Evolutionary conservation across 1,140 invertebrate species (phyloP).

Genomic region (Stegodyphus dumicola): DNA sequence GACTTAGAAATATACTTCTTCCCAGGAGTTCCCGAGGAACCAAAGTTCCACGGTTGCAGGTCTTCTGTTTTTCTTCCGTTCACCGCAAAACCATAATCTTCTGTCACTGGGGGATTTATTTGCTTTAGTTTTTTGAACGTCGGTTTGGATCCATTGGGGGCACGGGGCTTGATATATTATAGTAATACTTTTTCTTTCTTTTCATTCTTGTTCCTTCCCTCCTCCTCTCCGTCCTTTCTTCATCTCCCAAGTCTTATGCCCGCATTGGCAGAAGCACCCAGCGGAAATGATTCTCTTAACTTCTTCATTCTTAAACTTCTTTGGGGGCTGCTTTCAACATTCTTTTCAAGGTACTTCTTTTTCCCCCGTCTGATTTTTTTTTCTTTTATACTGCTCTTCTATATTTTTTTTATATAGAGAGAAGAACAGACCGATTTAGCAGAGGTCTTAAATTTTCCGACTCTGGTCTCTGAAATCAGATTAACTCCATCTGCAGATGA

Average conservation of each 20-base stretch:
- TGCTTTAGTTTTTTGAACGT: constrained; percentile 50
- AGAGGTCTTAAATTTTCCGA: not conserved
- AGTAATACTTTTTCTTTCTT: constrained; percentile 58
- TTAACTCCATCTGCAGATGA: too few species aligned
- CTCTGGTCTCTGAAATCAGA: not conserved
- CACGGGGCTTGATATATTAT: constrained; percentile 60
- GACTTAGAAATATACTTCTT: not conserved
- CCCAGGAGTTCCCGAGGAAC: not conserved
- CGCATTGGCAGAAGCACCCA: constrained; percentile 34
- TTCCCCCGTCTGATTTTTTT: not conserved
- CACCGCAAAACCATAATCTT: constrained; percentile 62
- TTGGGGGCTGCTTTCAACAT: constrained; percentile 51
- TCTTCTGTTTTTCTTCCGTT: not conserved
- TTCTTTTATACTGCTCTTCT: too few species aligned
- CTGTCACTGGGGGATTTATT: constrained; percentile 62
- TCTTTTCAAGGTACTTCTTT: constrained; percentile 47
- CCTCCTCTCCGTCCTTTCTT: not conserved
- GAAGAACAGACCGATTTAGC: too few species aligned
- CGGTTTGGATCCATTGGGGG: constrained; percentile 47
- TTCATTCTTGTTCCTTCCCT: not conserved
- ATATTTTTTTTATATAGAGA: too few species aligned
- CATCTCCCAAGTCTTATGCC: not conserved
- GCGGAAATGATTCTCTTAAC: constrained; percentile 61
- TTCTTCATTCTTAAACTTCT: constrained; percentile 61
- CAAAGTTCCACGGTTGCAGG: not conserved